Conservation (phyloP, 2,797 vertebrate genomes). For the Neomorphus geoffroyi region DNA sequence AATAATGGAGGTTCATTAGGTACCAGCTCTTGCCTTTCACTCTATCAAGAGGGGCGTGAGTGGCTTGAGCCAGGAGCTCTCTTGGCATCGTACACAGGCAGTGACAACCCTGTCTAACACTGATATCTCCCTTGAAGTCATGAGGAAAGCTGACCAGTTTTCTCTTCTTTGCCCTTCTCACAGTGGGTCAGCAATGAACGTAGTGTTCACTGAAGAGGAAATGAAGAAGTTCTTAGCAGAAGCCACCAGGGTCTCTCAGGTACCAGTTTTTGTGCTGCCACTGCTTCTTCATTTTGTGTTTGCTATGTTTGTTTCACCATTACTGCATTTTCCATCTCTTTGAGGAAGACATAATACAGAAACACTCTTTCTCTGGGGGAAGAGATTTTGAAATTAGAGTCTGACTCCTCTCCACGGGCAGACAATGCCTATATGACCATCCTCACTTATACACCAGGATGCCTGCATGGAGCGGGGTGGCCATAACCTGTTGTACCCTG, state of each 20-base stretch:
- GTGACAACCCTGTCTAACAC: background rate
- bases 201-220: conserved; percentile 88
- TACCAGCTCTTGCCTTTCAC: background rate
- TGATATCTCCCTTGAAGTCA: background rate
- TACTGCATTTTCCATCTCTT: background rate
- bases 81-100: background rate
- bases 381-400: background rate
- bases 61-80: background rate
- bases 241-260: conserved; percentile 94
- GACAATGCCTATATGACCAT: no score
- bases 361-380: background rate
- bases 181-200: conserved; percentile 96
- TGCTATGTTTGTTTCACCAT: background rate
- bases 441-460: background rate
- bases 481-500: background rate
- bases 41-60: background rate
- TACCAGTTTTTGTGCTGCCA: conserved; percentile 48
- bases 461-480: background rate
- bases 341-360: background rate
- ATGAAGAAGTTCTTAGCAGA: conserved; percentile 95
- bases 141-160: background rate
- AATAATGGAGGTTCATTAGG: background rate
- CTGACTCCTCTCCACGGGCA: background rate
- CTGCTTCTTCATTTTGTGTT: background rate
- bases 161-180: background rate